Evolutionary conservation across 2,797 vertebrate genomes (phyloP), one percentile per base, ranked within the genome.

Genomic region (Epinephelus coioides): DNA sequence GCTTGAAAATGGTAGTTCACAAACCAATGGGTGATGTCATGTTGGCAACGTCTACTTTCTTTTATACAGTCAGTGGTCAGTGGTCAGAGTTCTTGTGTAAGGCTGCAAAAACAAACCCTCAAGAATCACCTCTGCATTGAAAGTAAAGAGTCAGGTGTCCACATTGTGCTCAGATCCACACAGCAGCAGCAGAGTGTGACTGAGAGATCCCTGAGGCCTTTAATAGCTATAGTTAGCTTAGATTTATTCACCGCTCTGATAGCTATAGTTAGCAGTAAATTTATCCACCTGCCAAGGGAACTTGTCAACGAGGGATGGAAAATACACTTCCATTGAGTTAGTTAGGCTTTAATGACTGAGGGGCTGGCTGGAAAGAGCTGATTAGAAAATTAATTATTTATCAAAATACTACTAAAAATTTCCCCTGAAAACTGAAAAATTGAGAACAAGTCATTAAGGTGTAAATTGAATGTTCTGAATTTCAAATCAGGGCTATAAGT

Each of bases 351-450:
- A 91, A 91, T 92, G 88, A 92, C 79, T 55, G 70, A 93, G 81
- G 79, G 87, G 71, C 86, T 85, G 80, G 85, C 84, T 89, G 79
- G 59, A 77, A 83, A 88, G 85, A 86, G 84, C 79, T 92, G 92
- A 94, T 94, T 92, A 92, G 91, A 93, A 94, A 87, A 93, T 94
- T 70, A 92, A 95, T 94, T 93, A 95, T 94, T 94, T 84, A 94
- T 92, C 87, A 89, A 93, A 90, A 93, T 91, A 91, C 89, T 79
- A 91, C 89, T 82, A 92, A 91, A 93, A 93, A 89, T 86, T 86
- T 91, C 90, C 79, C 81, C 82, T 78, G 71, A 92, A 93, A 91
- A 88, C 81, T 86, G 89, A 90, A 88, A 86, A 86, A 93, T 86
- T 86, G 81, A 85, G 79, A 86, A 63, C 64, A 64, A 82, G 87